These are phyloP conservation scores for Biston betularia DNA, from an alignment of 2,888 invertebrate species.

Conservation along the genomic window DNA sequence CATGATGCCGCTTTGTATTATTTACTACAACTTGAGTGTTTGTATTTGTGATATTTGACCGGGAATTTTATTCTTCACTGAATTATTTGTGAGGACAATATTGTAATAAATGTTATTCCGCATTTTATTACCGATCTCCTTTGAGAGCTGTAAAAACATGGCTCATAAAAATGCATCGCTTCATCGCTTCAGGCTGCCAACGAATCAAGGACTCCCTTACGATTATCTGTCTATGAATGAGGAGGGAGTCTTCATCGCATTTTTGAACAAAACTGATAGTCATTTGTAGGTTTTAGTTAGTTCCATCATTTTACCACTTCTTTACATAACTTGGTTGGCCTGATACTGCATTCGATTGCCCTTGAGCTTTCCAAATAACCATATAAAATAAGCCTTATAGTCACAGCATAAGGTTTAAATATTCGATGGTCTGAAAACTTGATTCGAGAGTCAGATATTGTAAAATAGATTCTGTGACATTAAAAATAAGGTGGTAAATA, in stretches of 20 bases:
- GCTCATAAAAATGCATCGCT: slow-evolving; percentile 32
- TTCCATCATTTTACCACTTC: not conserved
- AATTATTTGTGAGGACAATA: not conserved
- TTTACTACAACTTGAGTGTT: no score
- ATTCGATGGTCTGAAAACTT: not conserved
- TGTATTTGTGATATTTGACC: no score
- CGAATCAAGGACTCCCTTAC: slow-evolving; percentile 21
- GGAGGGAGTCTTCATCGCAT: not conserved
- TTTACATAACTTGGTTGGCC: not conserved
- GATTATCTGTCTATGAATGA: not conserved
- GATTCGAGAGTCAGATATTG: not conserved
- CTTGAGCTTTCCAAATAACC: not conserved
- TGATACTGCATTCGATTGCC: slow-evolving; percentile 8
- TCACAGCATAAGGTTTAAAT: not conserved
- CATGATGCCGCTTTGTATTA: no score
- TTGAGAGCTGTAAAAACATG: slow-evolving; percentile 31
- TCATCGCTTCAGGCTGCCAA: slow-evolving; percentile 23
- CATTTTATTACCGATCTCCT: slow-evolving; percentile 24
- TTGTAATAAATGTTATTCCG: slow-evolving; percentile 18
- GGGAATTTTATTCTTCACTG: no score
- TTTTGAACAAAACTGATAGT: slow-evolving; percentile 2
- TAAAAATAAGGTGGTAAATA: not conserved
- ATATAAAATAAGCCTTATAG: not conserved
- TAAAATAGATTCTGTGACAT: not conserved
- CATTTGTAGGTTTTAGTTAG: not conserved